These are phyloP conservation scores for Brachypteracias leptosomus DNA, from an alignment of 2,113 vertebrate species.

Conservation along the genomic window DNA sequence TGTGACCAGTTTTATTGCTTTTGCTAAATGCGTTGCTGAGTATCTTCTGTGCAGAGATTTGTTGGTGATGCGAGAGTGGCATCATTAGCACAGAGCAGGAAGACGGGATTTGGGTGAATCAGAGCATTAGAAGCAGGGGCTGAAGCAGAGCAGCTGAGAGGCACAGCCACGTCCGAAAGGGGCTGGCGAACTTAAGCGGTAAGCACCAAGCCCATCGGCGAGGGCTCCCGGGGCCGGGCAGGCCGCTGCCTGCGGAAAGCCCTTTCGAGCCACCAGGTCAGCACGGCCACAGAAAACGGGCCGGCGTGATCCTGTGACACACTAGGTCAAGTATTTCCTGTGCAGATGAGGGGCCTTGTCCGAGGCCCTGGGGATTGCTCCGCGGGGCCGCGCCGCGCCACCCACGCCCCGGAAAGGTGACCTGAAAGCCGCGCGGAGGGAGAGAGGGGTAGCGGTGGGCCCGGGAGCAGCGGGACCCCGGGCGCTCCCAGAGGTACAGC, in stretches of 20 bases:
- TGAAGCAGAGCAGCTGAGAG: not conserved
- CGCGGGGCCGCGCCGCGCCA: not conserved
- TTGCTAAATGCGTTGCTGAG: not conserved
- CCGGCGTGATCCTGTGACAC: constrained; percentile 5
- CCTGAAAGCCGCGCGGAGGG: not conserved
- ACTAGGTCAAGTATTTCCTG: constrained; percentile 46
- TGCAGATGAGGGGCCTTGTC: not conserved
- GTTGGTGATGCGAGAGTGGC: not conserved
- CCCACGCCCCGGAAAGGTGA: not conserved
- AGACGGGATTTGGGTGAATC: not conserved
- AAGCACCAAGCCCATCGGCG: not conserved
- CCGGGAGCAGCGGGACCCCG: not conserved
- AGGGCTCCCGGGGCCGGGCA: not conserved
- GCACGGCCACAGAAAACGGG: not conserved
- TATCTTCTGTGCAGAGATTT: not conserved
- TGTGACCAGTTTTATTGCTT: not conserved
- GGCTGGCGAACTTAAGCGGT: not conserved
- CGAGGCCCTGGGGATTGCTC: not conserved
- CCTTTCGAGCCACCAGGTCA: not conserved
- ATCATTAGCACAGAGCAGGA: not conserved
- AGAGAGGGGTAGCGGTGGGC: not conserved
- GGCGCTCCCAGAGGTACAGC: not conserved
- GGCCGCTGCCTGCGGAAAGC: not conserved
- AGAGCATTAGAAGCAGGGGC: fast-evolving
- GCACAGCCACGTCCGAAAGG: not conserved